phyloP scores from a whole-genome alignment of 2,888 invertebrate genomes.

The Baronia brevicornis region DNA sequence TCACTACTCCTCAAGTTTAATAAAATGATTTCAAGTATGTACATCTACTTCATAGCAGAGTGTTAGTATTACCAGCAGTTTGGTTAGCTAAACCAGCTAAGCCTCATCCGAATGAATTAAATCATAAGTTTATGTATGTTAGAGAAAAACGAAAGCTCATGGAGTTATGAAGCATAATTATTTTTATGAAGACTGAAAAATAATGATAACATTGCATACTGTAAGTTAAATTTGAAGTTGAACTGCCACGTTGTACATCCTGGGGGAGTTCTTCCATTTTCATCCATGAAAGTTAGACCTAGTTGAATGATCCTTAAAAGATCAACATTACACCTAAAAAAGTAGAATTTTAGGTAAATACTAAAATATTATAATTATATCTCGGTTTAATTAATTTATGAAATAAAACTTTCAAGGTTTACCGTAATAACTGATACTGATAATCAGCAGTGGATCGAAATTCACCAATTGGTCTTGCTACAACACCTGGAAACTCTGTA shows the following conservation, averaged over 20 bases:
- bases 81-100: no score
- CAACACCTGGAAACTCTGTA: slow-evolving; percentile 97
- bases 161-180: neutral
- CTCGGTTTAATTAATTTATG: neutral
- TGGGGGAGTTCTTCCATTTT: slow-evolving; percentile 91
- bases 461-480: slow-evolving; percentile 95
- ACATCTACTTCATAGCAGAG: no score
- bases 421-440: slow-evolving; percentile 89
- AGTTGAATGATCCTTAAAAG: slow-evolving; percentile 94
- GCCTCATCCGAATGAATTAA: no score
- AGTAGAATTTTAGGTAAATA: neutral
- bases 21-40: no score
- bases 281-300: slow-evolving; percentile 94
- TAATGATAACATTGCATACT: slow-evolving; percentile 73
- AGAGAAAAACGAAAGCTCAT: neutral
- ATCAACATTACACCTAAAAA: slow-evolving; percentile 89
- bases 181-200: neutral
- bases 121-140: no score
- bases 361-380: neutral
- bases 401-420: slow-evolving; percentile 1
- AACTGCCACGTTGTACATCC: slow-evolving; percentile 97
- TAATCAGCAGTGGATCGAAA: slow-evolving; percentile 90
- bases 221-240: slow-evolving; percentile 96
- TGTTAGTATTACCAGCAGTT: no score
- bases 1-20: no score